Evolutionary conservation across 2,113 vertebrate species (phyloP).

Genomic region (Electrona antarctica): DNA sequence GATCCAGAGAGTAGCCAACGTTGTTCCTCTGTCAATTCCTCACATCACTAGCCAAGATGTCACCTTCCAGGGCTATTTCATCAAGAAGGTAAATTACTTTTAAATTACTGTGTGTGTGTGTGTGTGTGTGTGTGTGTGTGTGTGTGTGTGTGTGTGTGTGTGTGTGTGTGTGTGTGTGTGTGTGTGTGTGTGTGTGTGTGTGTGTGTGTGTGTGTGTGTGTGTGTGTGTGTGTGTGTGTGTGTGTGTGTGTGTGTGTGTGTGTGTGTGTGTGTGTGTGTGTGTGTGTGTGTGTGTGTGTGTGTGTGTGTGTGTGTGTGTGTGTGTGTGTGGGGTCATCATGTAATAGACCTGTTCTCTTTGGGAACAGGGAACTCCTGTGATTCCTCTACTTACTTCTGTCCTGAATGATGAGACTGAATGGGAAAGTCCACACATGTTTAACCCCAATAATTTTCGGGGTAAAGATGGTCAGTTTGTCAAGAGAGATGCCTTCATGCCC

Average conservation of each 20-base stretch:
- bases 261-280: too few relatives aligned
- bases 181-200: too few relatives aligned
- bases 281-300: too few relatives aligned
- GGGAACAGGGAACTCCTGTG: slow-evolving; percentile 63
- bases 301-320: too few relatives aligned
- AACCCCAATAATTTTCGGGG: slow-evolving; percentile 76
- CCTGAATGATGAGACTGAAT: slow-evolving; percentile 71
- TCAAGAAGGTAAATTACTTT: slow-evolving; percentile 31
- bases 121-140: too few relatives aligned
- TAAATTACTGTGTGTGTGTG: too few relatives aligned
- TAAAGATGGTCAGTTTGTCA: slow-evolving; percentile 64
- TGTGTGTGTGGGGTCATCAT: too few relatives aligned
- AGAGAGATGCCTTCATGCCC: slow-evolving; percentile 71
- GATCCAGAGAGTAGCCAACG: slow-evolving; percentile 69
- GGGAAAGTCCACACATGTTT: slow-evolving; percentile 71
- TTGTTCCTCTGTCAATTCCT: slow-evolving; percentile 50
- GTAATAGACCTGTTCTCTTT: not conserved
- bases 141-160: too few relatives aligned
- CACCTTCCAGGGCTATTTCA: slow-evolving; percentile 59
- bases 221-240: too few relatives aligned
- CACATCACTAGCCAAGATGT: slow-evolving; percentile 58
- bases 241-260: too few relatives aligned
- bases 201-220: too few relatives aligned
- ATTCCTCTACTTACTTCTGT: slow-evolving; percentile 72
- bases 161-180: too few relatives aligned